phyloP scores from a whole-genome alignment of 2,888 invertebrate species.

The Sinhomidia bicolor region DNA sequence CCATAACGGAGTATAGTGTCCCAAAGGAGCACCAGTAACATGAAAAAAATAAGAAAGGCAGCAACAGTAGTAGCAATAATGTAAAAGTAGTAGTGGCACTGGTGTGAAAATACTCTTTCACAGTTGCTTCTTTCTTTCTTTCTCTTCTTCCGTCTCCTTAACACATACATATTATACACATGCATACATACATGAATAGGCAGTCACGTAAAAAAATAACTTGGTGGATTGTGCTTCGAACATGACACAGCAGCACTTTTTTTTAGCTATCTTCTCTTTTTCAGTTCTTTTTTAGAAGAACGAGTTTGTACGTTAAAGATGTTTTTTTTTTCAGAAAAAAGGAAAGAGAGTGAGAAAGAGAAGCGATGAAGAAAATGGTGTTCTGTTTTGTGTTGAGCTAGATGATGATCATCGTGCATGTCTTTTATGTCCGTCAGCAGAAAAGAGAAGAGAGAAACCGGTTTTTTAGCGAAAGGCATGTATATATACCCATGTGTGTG shows the following conservation, averaged over 20 bases:
- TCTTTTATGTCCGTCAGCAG: conserved; percentile 1
- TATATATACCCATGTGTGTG: background rate
- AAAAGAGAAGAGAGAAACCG: conserved; percentile 24
- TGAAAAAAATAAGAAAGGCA: conserved; percentile 8
- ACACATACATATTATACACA: background rate
- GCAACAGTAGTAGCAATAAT: background rate
- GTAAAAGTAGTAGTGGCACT: background rate
- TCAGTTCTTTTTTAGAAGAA: background rate
- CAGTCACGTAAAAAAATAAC: background rate
- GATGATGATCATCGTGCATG: background rate
- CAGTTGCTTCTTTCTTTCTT: conserved; percentile 21
- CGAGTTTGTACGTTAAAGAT: background rate
- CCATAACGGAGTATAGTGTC: conserved; percentile 44
- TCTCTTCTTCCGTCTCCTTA: background rate
- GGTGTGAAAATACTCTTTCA: conserved; percentile 32
- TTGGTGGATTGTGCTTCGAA: background rate
- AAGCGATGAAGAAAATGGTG: background rate
- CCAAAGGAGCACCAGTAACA: conserved; percentile 45
- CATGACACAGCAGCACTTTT: conserved; percentile 12
- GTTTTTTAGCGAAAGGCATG: background rate
- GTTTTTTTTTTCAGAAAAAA: background rate
- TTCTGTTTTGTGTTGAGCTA: background rate
- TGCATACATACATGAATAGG: no score
- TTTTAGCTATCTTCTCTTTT: conserved; percentile 20
- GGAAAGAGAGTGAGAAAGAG: background rate